Base-by-base conservation (phyloP, 2,797 vertebrate species). In the Galagoides demidoff region DNA sequence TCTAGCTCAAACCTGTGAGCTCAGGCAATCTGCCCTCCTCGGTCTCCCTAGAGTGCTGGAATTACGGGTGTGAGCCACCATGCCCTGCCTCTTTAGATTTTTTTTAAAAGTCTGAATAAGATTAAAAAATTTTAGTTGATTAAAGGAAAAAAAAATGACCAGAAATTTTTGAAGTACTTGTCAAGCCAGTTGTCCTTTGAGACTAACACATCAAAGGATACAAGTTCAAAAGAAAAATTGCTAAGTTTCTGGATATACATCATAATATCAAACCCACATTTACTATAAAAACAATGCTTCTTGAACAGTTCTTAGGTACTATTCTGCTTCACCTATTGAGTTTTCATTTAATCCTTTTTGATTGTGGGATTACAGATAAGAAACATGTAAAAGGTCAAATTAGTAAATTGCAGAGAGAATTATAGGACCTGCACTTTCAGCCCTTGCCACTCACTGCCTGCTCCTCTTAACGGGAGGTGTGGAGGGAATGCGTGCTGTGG, bases 401-500 rank as follows among this genome's bases (percentile, higher is more conserved):
- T 7, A 78, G 5, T 6, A 6, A 20, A 71, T 34, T 17, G 31
- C 29, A n/a, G 25, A 37, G 23, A 22, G 45, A 22, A 17, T 0
- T 5, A 9, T 3, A 14, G 31, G n/a, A 73, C 29, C 61, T 59
- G 27, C 0, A 1, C 39, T 16, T 37, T 3, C 0, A 22, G 68
- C 31, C 3, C 1, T 6, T 11, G 20, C n/a, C 37, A 10, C 11
- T 37, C 20, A 14, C 12, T 22, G 52, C 82, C 34, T 22, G 34
- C 19, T 34, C 7, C 11, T 63, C 70, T 63, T 5, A 5, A 25
- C 39, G 8, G 7, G 31, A 34, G 34, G 25, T 31, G 22, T 31
- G 5, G 23, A 8, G 39, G 10, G 31, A 57, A 1, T 1, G 9
- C 0, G 0, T 16, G 12, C 7, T 1, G 0, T 8, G 7, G n/a